Evolutionary conservation across 2,113 vertebrate genomes (phyloP).

Genomic region (Scophthalmus maximus): DNA sequence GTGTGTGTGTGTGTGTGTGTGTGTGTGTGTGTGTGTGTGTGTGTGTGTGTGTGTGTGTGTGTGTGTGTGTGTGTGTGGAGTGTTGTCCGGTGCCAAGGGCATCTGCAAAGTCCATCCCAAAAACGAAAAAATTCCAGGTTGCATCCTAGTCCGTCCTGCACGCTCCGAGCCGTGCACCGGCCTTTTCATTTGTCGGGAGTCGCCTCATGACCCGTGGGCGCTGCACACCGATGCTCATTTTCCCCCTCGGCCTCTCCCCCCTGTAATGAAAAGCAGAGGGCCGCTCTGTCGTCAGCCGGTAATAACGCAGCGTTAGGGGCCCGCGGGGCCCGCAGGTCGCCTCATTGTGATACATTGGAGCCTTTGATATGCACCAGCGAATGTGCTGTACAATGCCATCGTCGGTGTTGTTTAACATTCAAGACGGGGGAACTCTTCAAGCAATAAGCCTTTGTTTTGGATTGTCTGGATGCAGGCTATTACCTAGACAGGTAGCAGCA

Average conservation of each 20-base stretch:
- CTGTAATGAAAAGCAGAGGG: conserved; percentile 71
- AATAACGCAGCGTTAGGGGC: conserved; percentile 70
- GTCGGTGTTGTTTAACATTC: conserved; percentile 3
- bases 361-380: conserved; percentile 60
- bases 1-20: no score
- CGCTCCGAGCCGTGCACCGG: conserved; percentile 9
- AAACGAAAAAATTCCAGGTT: conserved; percentile 22
- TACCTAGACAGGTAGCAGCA: background rate
- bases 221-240: conserved; percentile 47
- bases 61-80: no score
- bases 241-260: conserved; percentile 51
- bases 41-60: no score
- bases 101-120: conserved; percentile 4
- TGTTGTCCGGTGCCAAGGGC: conserved; percentile 13
- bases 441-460: background rate
- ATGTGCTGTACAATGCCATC: conserved; percentile 21
- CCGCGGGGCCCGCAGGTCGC: conserved; percentile 48
- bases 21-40: no score
- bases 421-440: conserved; percentile 8
- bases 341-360: conserved; percentile 57
- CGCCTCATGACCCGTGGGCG: conserved; percentile 55
- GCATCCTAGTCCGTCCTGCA: conserved; percentile 6
- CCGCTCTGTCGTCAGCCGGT: conserved; percentile 73
- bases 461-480: background rate
- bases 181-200: conserved; percentile 45